A percentile compares a stretch with the other conserved stretches of the same genome.
phyloP scores from a whole-genome alignment of 2,113 vertebrate genomes.

The Bos taurus region DNA sequence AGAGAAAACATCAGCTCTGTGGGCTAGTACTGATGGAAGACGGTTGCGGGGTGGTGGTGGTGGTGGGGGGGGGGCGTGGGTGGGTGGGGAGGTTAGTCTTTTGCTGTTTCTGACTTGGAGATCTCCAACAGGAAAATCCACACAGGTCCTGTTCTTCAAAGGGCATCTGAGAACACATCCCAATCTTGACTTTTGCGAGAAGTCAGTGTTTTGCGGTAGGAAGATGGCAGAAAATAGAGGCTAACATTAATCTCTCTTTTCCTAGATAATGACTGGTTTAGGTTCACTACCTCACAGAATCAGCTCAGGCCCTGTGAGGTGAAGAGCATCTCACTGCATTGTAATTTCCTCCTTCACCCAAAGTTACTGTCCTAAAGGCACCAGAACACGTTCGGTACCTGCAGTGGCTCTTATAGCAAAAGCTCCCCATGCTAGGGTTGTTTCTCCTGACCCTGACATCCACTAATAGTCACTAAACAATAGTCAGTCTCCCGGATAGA shows the following conservation, averaged over 20 bases:
- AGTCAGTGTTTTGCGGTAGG: not conserved
- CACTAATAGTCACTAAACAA: not conserved
- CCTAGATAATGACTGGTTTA: conserved; percentile 42
- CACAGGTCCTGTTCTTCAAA: not conserved
- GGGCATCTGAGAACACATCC: not conserved
- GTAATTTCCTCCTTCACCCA: not conserved
- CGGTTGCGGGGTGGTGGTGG: not conserved
- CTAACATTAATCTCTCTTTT: conserved; percentile 8
- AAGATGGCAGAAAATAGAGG: conserved; percentile 45
- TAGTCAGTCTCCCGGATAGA: not conserved
- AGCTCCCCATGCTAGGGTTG: not conserved
- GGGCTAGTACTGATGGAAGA: not conserved
- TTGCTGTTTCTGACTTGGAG: not conserved
- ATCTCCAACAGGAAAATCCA: not conserved
- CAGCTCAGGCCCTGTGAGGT: conserved; percentile 8
- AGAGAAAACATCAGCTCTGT: not conserved
- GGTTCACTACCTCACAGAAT: conserved; percentile 20
- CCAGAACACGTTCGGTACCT: not conserved
- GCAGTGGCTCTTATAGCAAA: not conserved
- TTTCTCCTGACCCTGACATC: not conserved
- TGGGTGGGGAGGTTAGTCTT: not conserved
- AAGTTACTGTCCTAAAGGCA: not conserved
- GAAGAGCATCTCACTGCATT: not conserved
- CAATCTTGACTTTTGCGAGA: not conserved
- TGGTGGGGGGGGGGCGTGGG: too few species aligned